Base-by-base conservation (phyloP, 2,113 vertebrate genomes). In the Leptodactylus fuscus region DNA sequence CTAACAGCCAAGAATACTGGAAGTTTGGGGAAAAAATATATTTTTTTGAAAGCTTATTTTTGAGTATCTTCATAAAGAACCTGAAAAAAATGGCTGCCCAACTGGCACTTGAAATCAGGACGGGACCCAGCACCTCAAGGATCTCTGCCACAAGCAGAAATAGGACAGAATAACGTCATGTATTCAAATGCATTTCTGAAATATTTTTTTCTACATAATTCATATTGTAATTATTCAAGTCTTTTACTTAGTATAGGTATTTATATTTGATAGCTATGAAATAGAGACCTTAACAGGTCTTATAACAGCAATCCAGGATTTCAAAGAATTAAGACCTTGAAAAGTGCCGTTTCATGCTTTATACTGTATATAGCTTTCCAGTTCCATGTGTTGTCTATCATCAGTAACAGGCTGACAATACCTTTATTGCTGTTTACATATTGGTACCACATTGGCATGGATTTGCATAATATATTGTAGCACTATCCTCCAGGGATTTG, bases 381-480 rank as follows among this genome's bases (percentile, higher is more conserved):
- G 65, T 34, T 15, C 91, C 89, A 93, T 93, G 94, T 92, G 94
- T 91, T 91, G 93, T 94, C 95, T 91, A 93, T 94, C 95, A 96
- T 95, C 96, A 96, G 93, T 91, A 88, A 94, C 92, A 94, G 92
- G 88, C 92, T 95, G 94, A 94, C 95, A 95, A 93, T 93, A 93
- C 93, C 94, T 95, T 95, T 94, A 95, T 93, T 94, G 92, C 96
- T 99, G 97, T 98, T 98, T 98, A 98, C 96, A 97, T 97, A 97
- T 95, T 95, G 94, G 96, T 94, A 94, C 93, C 92, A 92, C 89
- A 94, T 93, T 95, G 93, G 93, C 89, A 91, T 89, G 89, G 94
- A 98, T 99, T 99, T 96, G 97, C 97, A 99, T 99, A 98, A 97
- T 96, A 95, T 97, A 98, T 96, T 95, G 96, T 96, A 94, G 95